phyloP scores from a whole-genome alignment of 2,888 invertebrate species.

The Acanthosepion pharaonis region DNA sequence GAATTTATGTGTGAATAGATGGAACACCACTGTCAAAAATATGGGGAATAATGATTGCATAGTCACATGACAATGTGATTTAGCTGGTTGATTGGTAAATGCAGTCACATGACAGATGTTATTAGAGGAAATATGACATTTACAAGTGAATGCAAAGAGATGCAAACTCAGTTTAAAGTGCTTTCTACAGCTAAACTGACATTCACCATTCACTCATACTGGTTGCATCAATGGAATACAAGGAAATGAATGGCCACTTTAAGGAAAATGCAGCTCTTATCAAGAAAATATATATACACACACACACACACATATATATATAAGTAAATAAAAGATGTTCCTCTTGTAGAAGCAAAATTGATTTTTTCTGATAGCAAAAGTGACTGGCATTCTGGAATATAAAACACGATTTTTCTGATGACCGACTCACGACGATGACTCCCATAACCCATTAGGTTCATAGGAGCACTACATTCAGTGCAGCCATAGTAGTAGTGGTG shows the following conservation, averaged over 20 bases:
- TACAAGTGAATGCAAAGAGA: neutral
- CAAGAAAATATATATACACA: too few species aligned
- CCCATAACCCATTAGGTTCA: neutral
- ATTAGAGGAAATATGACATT: neutral
- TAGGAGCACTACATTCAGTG: too few species aligned
- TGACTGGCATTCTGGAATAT: neutral
- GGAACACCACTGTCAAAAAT: neutral
- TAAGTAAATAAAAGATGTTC: neutral
- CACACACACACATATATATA: neutral
- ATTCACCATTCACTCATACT: neutral
- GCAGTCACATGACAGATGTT: constrained; percentile 1
- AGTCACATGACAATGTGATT: neutral
- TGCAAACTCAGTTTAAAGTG: neutral
- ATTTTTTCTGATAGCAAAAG: neutral
- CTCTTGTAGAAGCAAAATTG: neutral
- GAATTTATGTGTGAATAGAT: neutral
- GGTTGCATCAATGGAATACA: neutral
- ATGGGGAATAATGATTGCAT: neutral
- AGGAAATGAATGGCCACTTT: too few species aligned
- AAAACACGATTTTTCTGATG: neutral
- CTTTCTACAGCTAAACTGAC: constrained; percentile 15
- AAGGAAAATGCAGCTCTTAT: too few species aligned
- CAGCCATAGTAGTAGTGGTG: too few species aligned
- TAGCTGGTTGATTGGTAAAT: neutral
- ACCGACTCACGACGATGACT: neutral